A percentile compares a stretch with the other conserved stretches of the same genome.
phyloP scores from a whole-genome alignment of 1,140 invertebrate genomes.

The Drosophila pseudoobscura region DNA sequence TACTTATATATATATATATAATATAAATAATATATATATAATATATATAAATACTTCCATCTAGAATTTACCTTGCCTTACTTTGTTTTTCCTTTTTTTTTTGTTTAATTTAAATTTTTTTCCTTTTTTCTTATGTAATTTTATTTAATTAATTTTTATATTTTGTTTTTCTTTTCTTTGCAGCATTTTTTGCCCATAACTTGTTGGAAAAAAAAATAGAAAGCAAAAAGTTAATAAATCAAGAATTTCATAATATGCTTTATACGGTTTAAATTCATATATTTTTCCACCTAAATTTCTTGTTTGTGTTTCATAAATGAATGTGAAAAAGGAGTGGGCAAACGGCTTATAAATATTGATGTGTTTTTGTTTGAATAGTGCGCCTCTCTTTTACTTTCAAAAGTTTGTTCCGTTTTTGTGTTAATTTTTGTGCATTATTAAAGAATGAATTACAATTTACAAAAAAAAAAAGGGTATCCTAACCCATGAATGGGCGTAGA shows the following conservation, averaged over 20 bases:
- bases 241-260: constrained; percentile 47
- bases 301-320: constrained; percentile 35
- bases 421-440: constrained; percentile 31
- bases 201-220: constrained; percentile 34
- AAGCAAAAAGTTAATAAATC: constrained; percentile 18
- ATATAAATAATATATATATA: too few species aligned
- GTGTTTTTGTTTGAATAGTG: constrained; percentile 27
- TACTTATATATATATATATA: too few species aligned
- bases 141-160: constrained; percentile 1
- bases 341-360: constrained; percentile 33
- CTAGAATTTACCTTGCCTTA: too few species aligned
- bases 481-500: constrained; percentile 14
- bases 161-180: constrained; percentile 23
- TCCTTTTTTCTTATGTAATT: too few species aligned
- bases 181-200: constrained; percentile 32
- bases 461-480: neutral
- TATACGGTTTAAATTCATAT: constrained; percentile 19
- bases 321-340: constrained; percentile 23
- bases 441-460: constrained; percentile 27
- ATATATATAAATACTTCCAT: too few species aligned
- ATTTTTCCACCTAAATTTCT: constrained; percentile 29
- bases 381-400: constrained; percentile 20
- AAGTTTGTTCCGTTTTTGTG: constrained; percentile 27
- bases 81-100: too few species aligned
- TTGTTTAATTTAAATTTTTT: neutral